Base-by-base conservation (phyloP, 2,888 invertebrate species). In the Agrochola lota region DNA sequence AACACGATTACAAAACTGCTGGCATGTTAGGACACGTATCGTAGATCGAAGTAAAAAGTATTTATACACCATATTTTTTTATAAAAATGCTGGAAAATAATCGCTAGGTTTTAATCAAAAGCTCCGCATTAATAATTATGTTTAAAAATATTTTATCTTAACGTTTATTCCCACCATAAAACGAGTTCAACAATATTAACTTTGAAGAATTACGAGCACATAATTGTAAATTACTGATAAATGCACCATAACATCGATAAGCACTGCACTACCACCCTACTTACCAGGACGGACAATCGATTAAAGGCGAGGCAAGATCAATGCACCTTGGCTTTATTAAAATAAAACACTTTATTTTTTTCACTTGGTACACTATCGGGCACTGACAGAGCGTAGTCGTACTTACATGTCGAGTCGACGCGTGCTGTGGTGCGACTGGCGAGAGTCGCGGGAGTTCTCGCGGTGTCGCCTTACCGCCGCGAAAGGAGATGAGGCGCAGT, bases 351-450 rank as follows among this genome's bases (percentile, higher is more conserved):
- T 93, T 88, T 89, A 89, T 92, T 90, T 89, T 92, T 92, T 92
- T 92, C 94, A 94, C 94, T 93, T 90, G 57, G 85, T 87, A 91
- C 95, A 95, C 95, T 94, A 91, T 88, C 88, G 87, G 91, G 87
- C 95, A 94, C 95, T 93, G 92, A 69, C 90, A 91, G 92, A 92
- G 91, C 90, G 91, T 85, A 67, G 81, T 90, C 92, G 91, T 96
- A 96, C 96, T 96, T 96, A 96, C 96, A 96, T 96, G 95, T 96
- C 95, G 96, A 96, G 96, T 96, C 96, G 96, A 95, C 96, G 96
- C 96, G 95, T 92, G 96, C 96, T 96, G 96, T 96, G 96, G 95
- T 95, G 96, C 96, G 96, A 96, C 96, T 96, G 96, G 95, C 95
- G 93, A 84, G 89, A 90, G 88, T 85, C 92, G 92, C 93, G 90